phyloP scores from a whole-genome alignment of 2,888 invertebrate genomes.

The Mythimna ferrago region DNA sequence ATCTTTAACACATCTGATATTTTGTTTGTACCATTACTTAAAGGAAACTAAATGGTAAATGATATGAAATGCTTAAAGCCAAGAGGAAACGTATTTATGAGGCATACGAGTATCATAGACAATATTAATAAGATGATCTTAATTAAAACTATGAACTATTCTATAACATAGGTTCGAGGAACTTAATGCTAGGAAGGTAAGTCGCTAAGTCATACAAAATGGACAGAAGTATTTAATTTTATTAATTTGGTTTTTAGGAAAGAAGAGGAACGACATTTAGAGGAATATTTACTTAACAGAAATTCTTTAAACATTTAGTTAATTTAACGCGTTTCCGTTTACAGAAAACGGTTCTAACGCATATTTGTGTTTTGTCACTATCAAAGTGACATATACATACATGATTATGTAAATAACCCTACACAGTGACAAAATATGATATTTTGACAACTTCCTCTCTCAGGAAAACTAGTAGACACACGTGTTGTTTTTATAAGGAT shows the following conservation, averaged over 20 bases:
- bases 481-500: conserved; percentile 21
- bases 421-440: conserved; percentile 26
- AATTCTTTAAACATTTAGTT: conserved; percentile 29
- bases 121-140: conserved; percentile 36
- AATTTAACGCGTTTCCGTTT: conserved; percentile 22
- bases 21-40: conserved; percentile 46
- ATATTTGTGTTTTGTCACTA: conserved; percentile 24
- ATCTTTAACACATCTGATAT: conserved; percentile 44
- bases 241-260: conserved; percentile 4
- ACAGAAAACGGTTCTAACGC: conserved; percentile 23
- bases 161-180: conserved; percentile 32
- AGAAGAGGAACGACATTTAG: conserved; percentile 16
- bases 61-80: conserved; percentile 66
- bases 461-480: conserved; percentile 16
- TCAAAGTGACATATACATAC: conserved; percentile 6
- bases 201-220: conserved; percentile 21
- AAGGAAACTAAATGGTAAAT: conserved; percentile 57
- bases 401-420: conserved; percentile 24
- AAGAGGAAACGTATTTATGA: conserved; percentile 56
- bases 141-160: conserved; percentile 41
- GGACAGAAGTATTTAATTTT: conserved; percentile 7
- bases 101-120: conserved; percentile 16
- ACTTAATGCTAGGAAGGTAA: conserved; percentile 40
- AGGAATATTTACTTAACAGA: not conserved
- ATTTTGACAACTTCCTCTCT: conserved; percentile 27